These are phyloP conservation scores for Diploscapter pachys DNA, from an alignment of 1,140 invertebrate genomes.

Conservation along the genomic window DNA sequence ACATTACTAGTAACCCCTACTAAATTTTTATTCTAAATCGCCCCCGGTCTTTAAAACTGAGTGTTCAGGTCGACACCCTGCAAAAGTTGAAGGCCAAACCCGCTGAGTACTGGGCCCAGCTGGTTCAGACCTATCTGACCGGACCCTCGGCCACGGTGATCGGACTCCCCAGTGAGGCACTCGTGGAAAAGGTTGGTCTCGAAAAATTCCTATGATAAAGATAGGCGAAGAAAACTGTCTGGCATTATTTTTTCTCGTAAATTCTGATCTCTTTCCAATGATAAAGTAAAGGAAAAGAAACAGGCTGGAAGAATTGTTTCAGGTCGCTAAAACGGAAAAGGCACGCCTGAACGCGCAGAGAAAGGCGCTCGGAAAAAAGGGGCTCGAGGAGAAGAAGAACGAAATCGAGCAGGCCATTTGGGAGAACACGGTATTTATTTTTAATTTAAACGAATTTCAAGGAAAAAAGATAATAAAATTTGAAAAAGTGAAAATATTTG, in stretches of 20 bases:
- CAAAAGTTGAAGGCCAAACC: slow-evolving; percentile 68
- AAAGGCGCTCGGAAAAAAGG: slow-evolving; percentile 68
- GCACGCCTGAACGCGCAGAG: slow-evolving; percentile 69
- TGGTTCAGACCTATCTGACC: slow-evolving; percentile 73
- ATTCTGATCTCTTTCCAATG: too few relatives aligned
- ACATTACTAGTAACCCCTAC: neutral
- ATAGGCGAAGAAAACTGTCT: too few relatives aligned
- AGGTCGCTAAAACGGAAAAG: slow-evolving; percentile 47
- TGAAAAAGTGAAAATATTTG: too few relatives aligned
- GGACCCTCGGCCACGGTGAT: slow-evolving; percentile 61
- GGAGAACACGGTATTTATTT: slow-evolving; percentile 70
- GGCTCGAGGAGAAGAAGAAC: slow-evolving; percentile 68
- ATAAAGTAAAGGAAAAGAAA: too few relatives aligned
- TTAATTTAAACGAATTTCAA: neutral
- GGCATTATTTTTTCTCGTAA: too few relatives aligned
- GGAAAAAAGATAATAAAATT: too few relatives aligned
- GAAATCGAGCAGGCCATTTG: slow-evolving; percentile 70
- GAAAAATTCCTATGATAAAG: neutral
- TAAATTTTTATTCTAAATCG: neutral
- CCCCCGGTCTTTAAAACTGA: neutral
- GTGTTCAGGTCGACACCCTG: slow-evolving; percentile 60
- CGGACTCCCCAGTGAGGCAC: slow-evolving; percentile 60
- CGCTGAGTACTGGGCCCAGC: slow-evolving; percentile 70
- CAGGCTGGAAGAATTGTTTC: too few relatives aligned
- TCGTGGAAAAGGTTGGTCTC: slow-evolving; percentile 65